Conservation (phyloP, 2,888 invertebrate genomes). For the Stenolophus ochropezus region DNA sequence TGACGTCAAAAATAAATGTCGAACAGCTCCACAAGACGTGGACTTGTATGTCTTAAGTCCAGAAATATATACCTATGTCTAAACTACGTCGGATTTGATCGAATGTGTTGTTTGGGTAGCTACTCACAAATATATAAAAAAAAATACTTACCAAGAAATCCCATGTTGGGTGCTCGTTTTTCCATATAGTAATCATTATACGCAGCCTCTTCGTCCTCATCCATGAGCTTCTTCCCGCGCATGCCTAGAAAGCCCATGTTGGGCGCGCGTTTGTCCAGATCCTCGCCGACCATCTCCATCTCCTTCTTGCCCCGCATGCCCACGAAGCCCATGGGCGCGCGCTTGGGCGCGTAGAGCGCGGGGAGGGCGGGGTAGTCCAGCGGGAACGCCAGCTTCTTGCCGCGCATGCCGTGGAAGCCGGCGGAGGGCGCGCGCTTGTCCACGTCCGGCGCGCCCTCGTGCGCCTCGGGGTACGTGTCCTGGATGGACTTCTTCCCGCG, state of each 20-base stretch:
- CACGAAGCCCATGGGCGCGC: constrained; percentile 70
- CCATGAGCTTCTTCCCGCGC: constrained; percentile 73
- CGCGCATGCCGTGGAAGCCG: constrained; percentile 56
- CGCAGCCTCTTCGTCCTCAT: constrained; percentile 59
- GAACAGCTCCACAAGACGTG: too few relatives aligned
- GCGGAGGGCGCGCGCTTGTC: constrained; percentile 70
- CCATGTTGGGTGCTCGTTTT: constrained; percentile 61
- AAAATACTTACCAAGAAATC: constrained; percentile 27
- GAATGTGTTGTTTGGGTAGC: too few relatives aligned
- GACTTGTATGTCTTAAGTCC: too few relatives aligned
- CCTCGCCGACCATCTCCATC: constrained; percentile 62
- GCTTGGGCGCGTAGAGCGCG: constrained; percentile 63
- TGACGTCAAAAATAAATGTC: too few relatives aligned
- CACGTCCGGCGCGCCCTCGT: constrained; percentile 64
- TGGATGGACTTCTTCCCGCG: constrained; percentile 75
- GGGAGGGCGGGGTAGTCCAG: neutral
- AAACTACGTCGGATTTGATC: too few relatives aligned
- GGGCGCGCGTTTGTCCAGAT: constrained; percentile 62
- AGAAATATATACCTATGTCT: too few relatives aligned
- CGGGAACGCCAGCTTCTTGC: constrained; percentile 32
- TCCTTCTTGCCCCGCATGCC: constrained; percentile 71
- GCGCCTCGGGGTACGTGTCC: constrained; percentile 65
- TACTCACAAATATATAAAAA: too few relatives aligned
- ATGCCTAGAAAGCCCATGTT: constrained; percentile 62
- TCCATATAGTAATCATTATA: constrained; percentile 56